Evolutionary conservation across 2,888 invertebrate species (phyloP).

Genomic region (Drosophila prostipennis): DNA sequence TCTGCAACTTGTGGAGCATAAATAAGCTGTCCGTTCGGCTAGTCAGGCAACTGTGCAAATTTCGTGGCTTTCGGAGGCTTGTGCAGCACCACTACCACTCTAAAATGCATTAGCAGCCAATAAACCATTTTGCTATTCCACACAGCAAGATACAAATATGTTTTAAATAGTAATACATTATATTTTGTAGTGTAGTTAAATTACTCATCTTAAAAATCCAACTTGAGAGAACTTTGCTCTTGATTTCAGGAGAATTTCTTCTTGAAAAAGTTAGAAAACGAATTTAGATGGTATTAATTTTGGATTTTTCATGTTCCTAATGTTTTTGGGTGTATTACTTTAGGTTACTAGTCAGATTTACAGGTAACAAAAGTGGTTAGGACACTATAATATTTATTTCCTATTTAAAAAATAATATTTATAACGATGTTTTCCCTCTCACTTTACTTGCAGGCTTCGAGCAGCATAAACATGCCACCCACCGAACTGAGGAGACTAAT

Average conservation of each 20-base stretch:
- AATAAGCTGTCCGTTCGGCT: conserved; percentile 44
- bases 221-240: too few relatives aligned
- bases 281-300: too few relatives aligned
- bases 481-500: conserved; percentile 53
- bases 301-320: too few relatives aligned
- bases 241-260: too few relatives aligned
- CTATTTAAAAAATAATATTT: too few relatives aligned
- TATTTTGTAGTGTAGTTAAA: too few relatives aligned
- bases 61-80: conserved; percentile 31
- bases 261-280: too few relatives aligned
- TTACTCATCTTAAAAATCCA: background rate
- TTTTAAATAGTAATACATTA: background rate
- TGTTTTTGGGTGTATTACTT: too few relatives aligned
- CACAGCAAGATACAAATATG: background rate
- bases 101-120: conserved; percentile 65
- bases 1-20: conserved; percentile 66
- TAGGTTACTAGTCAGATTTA: too few relatives aligned
- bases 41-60: conserved; percentile 13
- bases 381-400: too few relatives aligned
- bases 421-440: background rate
- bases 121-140: conserved; percentile 51
- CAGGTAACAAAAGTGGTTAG: too few relatives aligned
- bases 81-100: conserved; percentile 47
- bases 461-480: conserved; percentile 36
- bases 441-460: conserved; percentile 53